Evolutionary conservation across 2,888 invertebrate species (phyloP).

Genomic region (Marronus borbonicus): DNA sequence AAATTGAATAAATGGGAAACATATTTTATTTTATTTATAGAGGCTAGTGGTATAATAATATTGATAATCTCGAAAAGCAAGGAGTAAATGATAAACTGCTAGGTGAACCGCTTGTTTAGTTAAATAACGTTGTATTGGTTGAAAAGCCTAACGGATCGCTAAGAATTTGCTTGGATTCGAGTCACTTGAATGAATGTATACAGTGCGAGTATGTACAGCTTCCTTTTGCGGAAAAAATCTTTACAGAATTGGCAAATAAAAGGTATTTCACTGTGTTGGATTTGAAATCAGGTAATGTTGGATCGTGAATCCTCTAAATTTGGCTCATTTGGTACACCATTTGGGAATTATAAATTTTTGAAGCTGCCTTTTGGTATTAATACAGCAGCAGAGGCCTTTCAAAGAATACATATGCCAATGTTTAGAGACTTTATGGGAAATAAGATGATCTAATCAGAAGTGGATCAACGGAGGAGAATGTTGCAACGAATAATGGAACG

Average conservation of each 20-base stretch:
- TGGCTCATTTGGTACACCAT: not conserved
- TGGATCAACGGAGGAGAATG: not conserved
- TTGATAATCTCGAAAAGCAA: no score
- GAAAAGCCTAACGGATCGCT: no score
- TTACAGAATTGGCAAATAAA: not conserved
- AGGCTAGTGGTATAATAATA: no score
- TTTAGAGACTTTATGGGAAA: not conserved
- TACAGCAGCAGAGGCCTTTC: not conserved
- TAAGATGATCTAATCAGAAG: not conserved
- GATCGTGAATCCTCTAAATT: not conserved
- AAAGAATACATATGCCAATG: not conserved
- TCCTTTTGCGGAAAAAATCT: not conserved
- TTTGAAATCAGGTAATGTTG: not conserved
- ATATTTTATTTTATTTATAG: no score
- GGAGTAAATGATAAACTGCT: no score
- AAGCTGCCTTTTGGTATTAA: not conserved
- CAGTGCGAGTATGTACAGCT: not conserved
- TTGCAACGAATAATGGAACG: not conserved
- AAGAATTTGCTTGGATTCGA: no score
- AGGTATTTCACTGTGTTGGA: not conserved
- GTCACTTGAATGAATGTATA: not conserved
- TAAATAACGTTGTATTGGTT: no score
- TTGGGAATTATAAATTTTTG: slow-evolving; percentile 2
- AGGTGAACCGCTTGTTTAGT: no score
- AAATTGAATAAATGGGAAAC: no score